These are phyloP conservation scores for Eretmochelys imbricata DNA, from an alignment of 2,113 vertebrate genomes.

Conservation along the genomic window DNA sequence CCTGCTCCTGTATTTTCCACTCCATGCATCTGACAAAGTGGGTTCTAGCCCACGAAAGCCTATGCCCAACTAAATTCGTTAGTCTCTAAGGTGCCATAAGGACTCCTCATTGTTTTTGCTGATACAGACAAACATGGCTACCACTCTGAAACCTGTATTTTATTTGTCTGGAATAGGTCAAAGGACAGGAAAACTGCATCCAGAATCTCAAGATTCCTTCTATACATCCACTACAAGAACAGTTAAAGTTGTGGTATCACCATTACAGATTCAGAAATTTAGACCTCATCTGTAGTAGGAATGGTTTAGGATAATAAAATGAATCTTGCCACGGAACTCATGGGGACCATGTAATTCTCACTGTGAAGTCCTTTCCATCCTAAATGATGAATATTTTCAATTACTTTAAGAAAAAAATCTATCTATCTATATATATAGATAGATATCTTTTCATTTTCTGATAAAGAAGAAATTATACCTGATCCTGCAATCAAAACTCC, in stretches of 20 bases:
- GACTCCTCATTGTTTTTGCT: no score
- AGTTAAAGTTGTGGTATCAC: not conserved
- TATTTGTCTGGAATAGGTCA: not conserved
- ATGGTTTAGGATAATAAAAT: not conserved
- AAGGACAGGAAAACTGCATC: not conserved
- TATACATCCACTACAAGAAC: not conserved
- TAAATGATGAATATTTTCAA: accelerated
- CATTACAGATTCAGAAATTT: accelerated
- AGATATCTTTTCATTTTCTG: not conserved
- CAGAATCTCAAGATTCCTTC: not conserved
- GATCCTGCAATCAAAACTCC: not conserved
- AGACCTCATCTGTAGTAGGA: not conserved
- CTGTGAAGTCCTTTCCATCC: not conserved
- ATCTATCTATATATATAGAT: no score
- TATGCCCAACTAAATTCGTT: no score
- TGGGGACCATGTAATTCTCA: not conserved
- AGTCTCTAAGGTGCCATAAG: no score
- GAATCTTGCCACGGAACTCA: not conserved
- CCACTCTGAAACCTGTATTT: not conserved
- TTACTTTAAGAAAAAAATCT: not conserved
- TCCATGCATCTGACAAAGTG: no score
- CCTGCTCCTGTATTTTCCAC: no score
- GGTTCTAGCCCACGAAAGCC: no score
- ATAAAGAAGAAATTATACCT: not conserved
- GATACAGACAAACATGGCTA: no score